Evolutionary conservation across 2,113 vertebrate species (phyloP).

Genomic region (Tamias sibiricus): DNA sequence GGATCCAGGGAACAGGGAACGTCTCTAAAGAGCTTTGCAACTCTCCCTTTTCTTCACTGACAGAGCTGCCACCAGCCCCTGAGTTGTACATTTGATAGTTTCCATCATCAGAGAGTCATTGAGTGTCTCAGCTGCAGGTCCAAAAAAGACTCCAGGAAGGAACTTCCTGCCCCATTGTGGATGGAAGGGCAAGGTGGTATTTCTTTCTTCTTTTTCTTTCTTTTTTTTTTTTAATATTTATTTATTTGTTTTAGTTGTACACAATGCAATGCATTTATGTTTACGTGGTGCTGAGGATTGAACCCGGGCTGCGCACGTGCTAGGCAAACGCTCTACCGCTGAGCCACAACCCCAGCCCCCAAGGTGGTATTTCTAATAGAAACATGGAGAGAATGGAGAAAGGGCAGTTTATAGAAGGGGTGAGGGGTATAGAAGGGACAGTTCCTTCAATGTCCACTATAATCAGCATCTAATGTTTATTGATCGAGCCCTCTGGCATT

Average conservation of each 20-base stretch:
- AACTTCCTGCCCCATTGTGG: not conserved
- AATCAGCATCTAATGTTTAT: not conserved
- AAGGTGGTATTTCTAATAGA: not conserved
- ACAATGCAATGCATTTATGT: too few species aligned
- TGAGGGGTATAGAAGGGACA: not conserved
- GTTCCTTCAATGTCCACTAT: not conserved
- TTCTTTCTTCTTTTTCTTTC: too few species aligned
- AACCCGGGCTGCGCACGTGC: too few species aligned
- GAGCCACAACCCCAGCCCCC: too few species aligned
- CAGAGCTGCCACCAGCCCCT: not conserved
- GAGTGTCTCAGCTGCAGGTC: not conserved
- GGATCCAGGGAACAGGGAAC: too few species aligned
- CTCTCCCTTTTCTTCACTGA: not conserved
- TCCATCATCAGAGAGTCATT: not conserved
- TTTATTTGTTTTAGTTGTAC: too few species aligned
- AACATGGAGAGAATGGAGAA: rapidly evolving
- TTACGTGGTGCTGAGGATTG: too few species aligned
- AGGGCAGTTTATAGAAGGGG: not conserved
- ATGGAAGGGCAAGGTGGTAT: too few species aligned
- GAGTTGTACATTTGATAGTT: not conserved
- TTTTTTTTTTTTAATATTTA: too few species aligned
- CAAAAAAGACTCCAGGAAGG: not conserved
- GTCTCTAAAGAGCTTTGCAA: too few species aligned
- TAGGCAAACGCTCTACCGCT: too few species aligned
- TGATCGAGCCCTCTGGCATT: not conserved